Evolutionary conservation across 2,888 invertebrate species (phyloP), one percentile per base, ranked within the genome.

Genomic region (Cremastinae sp.): DNA sequence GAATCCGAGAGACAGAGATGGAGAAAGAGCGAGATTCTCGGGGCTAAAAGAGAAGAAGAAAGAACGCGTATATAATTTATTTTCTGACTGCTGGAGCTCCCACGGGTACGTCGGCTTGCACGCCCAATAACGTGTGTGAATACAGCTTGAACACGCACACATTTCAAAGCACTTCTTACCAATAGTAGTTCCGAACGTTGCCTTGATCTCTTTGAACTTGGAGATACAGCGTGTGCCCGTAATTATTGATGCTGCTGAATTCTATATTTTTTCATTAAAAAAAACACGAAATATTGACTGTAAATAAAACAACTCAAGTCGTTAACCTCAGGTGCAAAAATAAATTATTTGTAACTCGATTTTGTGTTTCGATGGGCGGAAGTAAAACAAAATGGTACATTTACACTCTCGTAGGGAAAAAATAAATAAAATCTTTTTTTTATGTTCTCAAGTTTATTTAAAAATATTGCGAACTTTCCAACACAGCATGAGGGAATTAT

Each of bases 11-110:
- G 41, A 61, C 12, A 16, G 47, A 8, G 28, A 39, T 43, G 49
- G 35, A 41, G 45, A 45, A 37, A 41, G 14, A 53, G 47, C 47
- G 49, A 58, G 58, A 39, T 73, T 70, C 73, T 77, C 61, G 70
- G 65, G 70, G 70, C 73, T 65, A 61, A 74, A 53, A 70, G 75
- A 79, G 82, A 55, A 45, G n/a, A 37, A 74, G 58, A 70, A 75
- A 80, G 82, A 55, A 45, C 20, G 45, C 55, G 45, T 85, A 81
- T 84, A 85, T 87, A 86, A 87, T 87, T 87, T 86, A 86, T 86
- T 84, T 83, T 80, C 81, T 83, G 79, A 74, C 65, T 62, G 61
- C 64, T 45, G 47, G 79, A 82, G 81, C 82, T 84, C 85, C 82
- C 83, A 78, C 61, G 82, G 80, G 81, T 79, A 78, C 69, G 59